phyloP scores from a whole-genome alignment of 1,140 invertebrate genomes.

The Sarcophaga bullata region DNA sequence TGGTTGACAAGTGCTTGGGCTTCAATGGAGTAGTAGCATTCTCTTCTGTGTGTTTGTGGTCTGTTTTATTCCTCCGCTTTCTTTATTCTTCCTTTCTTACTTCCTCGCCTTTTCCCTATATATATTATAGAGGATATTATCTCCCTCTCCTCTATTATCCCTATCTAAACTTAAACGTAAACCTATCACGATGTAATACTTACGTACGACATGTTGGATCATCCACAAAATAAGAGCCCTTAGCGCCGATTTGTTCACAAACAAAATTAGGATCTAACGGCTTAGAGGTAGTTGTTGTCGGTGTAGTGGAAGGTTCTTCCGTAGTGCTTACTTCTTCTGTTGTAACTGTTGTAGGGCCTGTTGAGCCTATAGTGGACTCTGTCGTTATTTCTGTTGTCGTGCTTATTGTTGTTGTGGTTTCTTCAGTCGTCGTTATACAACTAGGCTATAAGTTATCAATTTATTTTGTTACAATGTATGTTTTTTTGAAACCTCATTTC shows the following conservation, averaged over 20 bases:
- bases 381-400: background rate
- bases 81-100: no score
- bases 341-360: background rate
- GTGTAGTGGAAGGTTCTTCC: background rate
- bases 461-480: no score
- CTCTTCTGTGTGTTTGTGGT: no score
- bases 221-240: background rate
- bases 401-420: background rate
- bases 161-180: no score
- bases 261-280: background rate
- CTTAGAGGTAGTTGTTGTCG: background rate
- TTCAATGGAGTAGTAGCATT: no score
- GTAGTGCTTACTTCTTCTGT: no score
- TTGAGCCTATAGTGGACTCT: background rate
- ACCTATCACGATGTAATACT: background rate
- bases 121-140: no score
- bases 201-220: constrained; percentile 1
- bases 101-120: no score
- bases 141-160: no score
- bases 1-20: no score
- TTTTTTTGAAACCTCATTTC: no score
- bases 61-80: no score
- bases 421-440: background rate
- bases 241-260: background rate
- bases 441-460: background rate